Conservation (phyloP, 2,797 vertebrate genomes). For the Halcyon smyrnensis region DNA sequence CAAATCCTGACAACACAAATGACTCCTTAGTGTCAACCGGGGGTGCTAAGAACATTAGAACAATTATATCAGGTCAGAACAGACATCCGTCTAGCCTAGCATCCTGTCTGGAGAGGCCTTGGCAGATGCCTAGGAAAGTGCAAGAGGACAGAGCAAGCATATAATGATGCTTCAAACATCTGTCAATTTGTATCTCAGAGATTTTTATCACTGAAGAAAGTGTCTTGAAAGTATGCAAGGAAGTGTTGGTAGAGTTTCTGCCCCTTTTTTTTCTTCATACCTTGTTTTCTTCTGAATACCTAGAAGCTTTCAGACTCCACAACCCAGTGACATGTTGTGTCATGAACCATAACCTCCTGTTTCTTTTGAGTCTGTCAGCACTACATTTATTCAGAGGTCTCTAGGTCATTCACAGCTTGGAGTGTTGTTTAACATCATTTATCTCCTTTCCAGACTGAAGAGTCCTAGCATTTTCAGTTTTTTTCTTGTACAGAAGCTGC, state of each 20-base stretch:
- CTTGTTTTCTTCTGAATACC: neutral
- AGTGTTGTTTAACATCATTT: neutral
- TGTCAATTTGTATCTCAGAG: neutral
- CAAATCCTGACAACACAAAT: conserved; percentile 11
- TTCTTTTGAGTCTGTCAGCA: neutral
- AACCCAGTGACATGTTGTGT: neutral
- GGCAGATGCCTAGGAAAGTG: conserved; percentile 7
- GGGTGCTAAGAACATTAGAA: conserved; percentile 32
- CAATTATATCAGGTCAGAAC: conserved; percentile 58
- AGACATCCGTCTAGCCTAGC: conserved; percentile 64
- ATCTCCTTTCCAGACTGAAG: neutral
- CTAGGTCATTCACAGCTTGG: neutral
- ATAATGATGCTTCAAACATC: conserved; percentile 34
- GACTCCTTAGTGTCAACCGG: conserved; percentile 12
- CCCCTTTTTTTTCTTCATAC: neutral
- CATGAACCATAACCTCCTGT: neutral
- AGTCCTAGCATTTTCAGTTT: neutral
- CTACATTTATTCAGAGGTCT: neutral
- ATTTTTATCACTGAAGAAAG: neutral
- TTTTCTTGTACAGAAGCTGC: neutral
- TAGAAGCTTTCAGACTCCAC: neutral
- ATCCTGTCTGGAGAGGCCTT: conserved; percentile 36
- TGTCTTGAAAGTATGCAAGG: neutral
- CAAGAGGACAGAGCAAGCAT: neutral
- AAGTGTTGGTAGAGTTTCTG: neutral